Base-by-base conservation (phyloP, 2,797 vertebrate species). In the Alectoris magna region DNA sequence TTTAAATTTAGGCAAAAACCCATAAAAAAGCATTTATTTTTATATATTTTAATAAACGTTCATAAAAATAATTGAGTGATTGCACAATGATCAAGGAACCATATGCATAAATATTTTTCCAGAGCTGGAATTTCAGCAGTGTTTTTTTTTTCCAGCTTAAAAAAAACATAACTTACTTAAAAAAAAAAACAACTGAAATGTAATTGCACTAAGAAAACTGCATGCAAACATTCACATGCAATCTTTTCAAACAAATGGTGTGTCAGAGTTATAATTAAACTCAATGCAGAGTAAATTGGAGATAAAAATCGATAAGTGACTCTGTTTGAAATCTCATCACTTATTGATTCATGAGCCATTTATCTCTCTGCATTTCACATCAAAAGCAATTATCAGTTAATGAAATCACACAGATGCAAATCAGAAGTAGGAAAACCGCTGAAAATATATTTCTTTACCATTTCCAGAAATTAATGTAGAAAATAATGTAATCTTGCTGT, bases 311-410 rank as follows among this genome's bases (percentile, higher is more conserved):
- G 90, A 84, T 96, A 95, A 93, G 29, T 1, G 14, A 88, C 83
- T 91, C 77, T 67, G 24, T 83, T 70, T n/a, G 55, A 91, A 86
- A 92, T 77, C 59, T 93, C 44, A 3, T 88, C 79, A 83, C 17
- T 94, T 93, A 93, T 86, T 95, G 95, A 96, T 96, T 97, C 94
- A 76, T 86, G 78, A 76, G 48, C 81, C 82, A 83, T 95, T 96
- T 95, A 85, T 93, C 63, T 59, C 93, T 91, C 86, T 91, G 76
- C 68, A 83, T 29, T 88, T 60, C 91, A 88, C n/a, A 95, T 97
- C 90, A 96, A 95, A 96, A 87, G 88, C 81, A 96, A 96, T 96
- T 97, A 96, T 87, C 70, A 93, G 80, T 87, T 96, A 97, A 97
- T 97, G 89, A 84, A 94, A 95, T 95, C 95, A 95, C 84, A 96